phyloP scores from a whole-genome alignment of 2,888 invertebrate genomes.

The Synanthedon myopaeformis region DNA sequence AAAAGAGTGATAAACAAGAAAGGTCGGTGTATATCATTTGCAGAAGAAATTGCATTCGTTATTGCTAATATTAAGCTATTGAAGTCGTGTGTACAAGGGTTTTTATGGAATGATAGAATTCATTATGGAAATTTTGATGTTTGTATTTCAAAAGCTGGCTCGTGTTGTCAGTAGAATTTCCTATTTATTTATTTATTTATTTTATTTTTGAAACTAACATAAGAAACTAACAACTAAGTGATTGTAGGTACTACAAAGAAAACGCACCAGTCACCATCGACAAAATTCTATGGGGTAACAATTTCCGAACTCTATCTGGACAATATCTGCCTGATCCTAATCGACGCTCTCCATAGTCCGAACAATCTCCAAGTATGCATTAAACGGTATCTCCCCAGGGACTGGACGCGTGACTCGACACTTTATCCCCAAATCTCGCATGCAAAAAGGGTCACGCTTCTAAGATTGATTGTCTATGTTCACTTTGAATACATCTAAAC shows the following conservation, averaged over 20 bases:
- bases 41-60: too few relatives aligned
- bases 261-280: constrained; percentile 10
- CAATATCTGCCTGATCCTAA: constrained; percentile 20
- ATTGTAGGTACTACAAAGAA: not conserved
- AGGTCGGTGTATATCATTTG: too few relatives aligned
- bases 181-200: too few relatives aligned
- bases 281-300: constrained; percentile 8
- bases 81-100: too few relatives aligned
- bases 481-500: constrained; percentile 35
- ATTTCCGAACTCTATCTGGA: constrained; percentile 24
- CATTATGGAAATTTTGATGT: too few relatives aligned
- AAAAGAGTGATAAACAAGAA: too few relatives aligned
- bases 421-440: constrained; percentile 38
- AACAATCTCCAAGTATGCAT: constrained; percentile 56
- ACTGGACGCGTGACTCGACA: constrained; percentile 61
- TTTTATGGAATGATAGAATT: too few relatives aligned
- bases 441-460: constrained; percentile 53
- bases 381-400: constrained; percentile 44
- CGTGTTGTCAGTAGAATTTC: too few relatives aligned
- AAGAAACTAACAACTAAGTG: too few relatives aligned
- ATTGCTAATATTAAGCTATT: too few relatives aligned
- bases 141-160: too few relatives aligned
- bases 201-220: too few relatives aligned
- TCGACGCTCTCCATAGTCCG: constrained; percentile 19
- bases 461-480: constrained; percentile 64